Conservation (phyloP, 30 jellyfish, hydroid and myxozoan species). For the Turritopsis dohrnii region DNA sequence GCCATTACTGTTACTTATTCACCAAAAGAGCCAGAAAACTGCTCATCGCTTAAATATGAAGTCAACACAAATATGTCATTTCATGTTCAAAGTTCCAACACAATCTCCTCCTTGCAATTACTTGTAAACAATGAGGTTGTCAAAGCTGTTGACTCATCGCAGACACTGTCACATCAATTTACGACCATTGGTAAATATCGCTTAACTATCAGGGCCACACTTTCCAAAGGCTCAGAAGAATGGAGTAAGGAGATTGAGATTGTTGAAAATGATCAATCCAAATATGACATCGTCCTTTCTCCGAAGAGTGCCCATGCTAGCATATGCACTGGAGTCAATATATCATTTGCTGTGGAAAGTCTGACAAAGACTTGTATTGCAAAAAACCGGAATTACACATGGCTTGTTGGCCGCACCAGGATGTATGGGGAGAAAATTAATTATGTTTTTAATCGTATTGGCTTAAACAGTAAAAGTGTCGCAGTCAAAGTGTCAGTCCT, state of each 20-base stretch:
- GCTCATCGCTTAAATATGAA: not conserved
- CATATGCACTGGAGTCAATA: not conserved
- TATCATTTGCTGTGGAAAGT: not conserved
- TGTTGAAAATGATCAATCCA: not conserved
- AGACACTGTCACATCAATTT: not conserved
- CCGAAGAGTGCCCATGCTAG: not conserved
- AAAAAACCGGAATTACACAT: slow-evolving; percentile 2
- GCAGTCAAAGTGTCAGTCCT: not conserved
- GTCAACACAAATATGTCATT: not conserved
- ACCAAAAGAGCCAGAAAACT: not conserved
- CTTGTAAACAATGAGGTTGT: not conserved
- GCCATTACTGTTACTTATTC: not conserved
- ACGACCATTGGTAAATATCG: not conserved
- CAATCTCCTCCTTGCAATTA: not conserved
- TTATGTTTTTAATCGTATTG: not conserved
- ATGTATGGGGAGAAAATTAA: not conserved
- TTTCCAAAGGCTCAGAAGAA: not conserved
- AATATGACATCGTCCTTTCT: not conserved
- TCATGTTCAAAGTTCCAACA: not conserved
- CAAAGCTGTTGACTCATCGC: not conserved
- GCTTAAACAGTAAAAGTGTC: not conserved
- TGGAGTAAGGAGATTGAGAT: not conserved
- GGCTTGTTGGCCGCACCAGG: not conserved
- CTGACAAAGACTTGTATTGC: not conserved
- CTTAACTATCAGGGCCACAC: not conserved